Evolutionary conservation across 2,113 vertebrate genomes (phyloP).

Genomic region (Phalacrocorax aristotelis): DNA sequence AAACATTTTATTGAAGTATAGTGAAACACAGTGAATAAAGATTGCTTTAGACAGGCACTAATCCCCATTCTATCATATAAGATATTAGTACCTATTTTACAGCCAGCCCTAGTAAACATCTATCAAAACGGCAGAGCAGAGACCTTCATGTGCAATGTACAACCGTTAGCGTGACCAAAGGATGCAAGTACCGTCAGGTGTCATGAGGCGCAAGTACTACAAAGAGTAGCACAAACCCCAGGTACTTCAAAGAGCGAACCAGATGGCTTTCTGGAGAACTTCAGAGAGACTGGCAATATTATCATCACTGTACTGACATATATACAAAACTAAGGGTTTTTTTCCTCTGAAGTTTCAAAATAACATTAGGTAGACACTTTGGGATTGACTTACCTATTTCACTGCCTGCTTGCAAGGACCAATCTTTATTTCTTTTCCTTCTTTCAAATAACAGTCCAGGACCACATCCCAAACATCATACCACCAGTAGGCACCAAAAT

Average conservation of each 20-base stretch:
- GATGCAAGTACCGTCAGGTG: neutral
- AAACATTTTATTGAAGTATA: neutral
- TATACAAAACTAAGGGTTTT: neutral
- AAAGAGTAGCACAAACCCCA: neutral
- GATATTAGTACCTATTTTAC: neutral
- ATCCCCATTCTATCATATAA: neutral
- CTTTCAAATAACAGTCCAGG: neutral
- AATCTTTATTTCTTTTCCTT: neutral
- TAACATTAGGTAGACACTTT: neutral
- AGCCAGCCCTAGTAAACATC: neutral
- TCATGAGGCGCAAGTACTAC: neutral
- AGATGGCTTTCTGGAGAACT: neutral
- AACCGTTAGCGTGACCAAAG: neutral
- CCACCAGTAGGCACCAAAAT: neutral
- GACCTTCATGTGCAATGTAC: neutral
- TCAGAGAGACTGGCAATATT: neutral
- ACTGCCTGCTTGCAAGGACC: neutral
- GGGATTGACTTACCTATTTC: neutral
- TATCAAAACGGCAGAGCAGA: neutral
- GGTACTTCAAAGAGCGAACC: neutral
- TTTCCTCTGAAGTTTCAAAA: neutral
- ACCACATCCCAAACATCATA: neutral
- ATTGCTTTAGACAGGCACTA: neutral
- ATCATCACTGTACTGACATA: neutral
- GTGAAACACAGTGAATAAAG: neutral